Evolutionary conservation across 2,113 vertebrate genomes (phyloP), one percentile per base, ranked within the genome.

Genomic region (Aptenodytes patagonicus): DNA sequence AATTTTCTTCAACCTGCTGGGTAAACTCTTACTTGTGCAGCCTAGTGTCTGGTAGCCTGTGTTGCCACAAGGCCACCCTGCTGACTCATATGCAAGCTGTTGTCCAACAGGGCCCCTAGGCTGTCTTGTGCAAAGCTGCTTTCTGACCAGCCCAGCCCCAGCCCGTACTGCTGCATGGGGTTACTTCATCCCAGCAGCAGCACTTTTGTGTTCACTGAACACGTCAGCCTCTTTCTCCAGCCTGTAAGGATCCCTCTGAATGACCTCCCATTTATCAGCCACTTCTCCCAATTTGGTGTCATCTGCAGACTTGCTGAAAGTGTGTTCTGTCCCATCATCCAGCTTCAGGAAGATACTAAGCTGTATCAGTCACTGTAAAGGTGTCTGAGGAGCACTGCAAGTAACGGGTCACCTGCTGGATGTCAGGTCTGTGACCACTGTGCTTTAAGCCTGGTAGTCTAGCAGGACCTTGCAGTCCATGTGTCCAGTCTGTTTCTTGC

Each of bases 401-500:
- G 20, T 19, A 54, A 26, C 0, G 3, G 10, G 25, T 83, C 26
- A 47, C 36, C 17, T 8, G 11, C 57, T 68, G 42, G 38, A 17
- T 55, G 8, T 22, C 20, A 42, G 18, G 14, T 84, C 58, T 80
- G 16, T 49, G 40, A 38, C 36, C 36, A 24, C 36, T 1, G 0
- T 58, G 28, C 31, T 54, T 34, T 68, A 51, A 76, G 47, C 34
- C 52, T 72, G 15, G 20, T 32, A 22, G 13, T 13, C 38, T 15
- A 6, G 36, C 2, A 3, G 32, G 19, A 25, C 47, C 47, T 77
- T 49, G 22, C 1, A 0, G 29, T 58, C 14, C 0, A 3, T 32
- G n/a, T 36, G 11, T 40, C 47, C 31, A 25, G 8, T 44, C 38
- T 0, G 0, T 38, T 73, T 69, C 60, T 73, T 2, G 2, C 29